Evolutionary conservation across 2,888 invertebrate genomes (phyloP), one percentile per base, ranked within the genome.

Genomic region (Phorcus lineatus): DNA sequence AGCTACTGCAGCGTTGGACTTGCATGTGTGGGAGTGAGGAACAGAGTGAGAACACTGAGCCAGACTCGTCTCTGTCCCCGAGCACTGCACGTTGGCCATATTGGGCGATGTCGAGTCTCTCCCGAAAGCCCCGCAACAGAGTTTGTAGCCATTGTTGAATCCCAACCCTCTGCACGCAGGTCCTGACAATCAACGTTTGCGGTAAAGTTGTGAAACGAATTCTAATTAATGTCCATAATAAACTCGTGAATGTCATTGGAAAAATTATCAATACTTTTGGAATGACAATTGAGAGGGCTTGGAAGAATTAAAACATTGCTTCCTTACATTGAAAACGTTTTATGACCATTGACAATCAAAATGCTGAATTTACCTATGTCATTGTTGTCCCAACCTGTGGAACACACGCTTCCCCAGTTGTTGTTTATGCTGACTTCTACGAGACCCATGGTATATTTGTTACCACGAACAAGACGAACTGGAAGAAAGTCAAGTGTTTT

Each of bases 321-420:
- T 47, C 6, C 4, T 47, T 11, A 47, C 1, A 47, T 47, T 13
- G 47, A 47, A 47, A 47, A 47, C 47, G 1, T 11, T 47, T 6
- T 11, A 11, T 47, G 6, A 47, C 47, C 1, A 47, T 11, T 47
- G 6, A 47, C 11, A 47, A 11, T 47, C 4, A 47, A 1, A 47
- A 9, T 11, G 1, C 47, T 11, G 47, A 36, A 7, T 47, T 47
- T 84, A 89, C 89, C 82, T 0, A 96, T 96, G 87, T 96, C 95
- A 47, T 93, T 94, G 83, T 95, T 92, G 11, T 95, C 95, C 90
- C 96, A 96, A 85, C 95, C 94, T 86, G 96, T 96, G 89, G 96
- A 96, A 90, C 96, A 96, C 6, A 96, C 94, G 82, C 95, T 95
- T 0, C 96, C 96, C 95, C 95, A 96, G 82, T 94, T 94, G 0